Evolutionary conservation across 2,113 vertebrate species (phyloP).

Genomic region (Sterrhoptilus dennistouni): DNA sequence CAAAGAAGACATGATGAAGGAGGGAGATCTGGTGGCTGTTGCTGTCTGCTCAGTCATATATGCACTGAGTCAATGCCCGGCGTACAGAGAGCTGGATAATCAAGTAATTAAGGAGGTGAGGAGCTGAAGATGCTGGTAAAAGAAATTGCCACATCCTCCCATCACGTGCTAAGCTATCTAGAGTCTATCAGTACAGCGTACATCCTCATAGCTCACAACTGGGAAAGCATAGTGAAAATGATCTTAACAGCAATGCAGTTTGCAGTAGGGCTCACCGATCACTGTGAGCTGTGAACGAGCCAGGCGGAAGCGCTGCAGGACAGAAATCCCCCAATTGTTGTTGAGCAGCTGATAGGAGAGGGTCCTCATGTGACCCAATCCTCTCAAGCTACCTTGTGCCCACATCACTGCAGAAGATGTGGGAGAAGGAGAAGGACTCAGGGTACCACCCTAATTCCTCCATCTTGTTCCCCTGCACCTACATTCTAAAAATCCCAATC

Average conservation of each 20-base stretch:
- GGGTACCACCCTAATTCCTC: too few species aligned
- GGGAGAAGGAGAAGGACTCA: too few species aligned
- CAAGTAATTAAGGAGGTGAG: background rate
- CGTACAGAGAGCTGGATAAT: background rate
- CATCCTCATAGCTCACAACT: background rate
- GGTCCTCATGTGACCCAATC: too few species aligned
- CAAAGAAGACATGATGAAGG: background rate
- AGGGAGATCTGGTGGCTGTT: background rate
- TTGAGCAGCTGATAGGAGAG: background rate
- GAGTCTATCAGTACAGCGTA: background rate
- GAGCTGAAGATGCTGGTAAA: background rate
- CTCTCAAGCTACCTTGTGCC: too few species aligned
- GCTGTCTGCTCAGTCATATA: too few species aligned
- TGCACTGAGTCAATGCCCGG: fast-evolving
- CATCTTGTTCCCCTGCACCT: too few species aligned
- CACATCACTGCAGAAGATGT: too few species aligned
- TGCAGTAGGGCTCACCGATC: background rate
- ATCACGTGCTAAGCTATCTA: background rate
- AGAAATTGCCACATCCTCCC: background rate
- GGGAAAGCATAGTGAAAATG: background rate
- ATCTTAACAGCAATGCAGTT: fast-evolving
- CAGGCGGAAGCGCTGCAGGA: fast-evolving
- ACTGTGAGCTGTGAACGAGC: background rate
- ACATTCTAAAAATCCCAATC: too few species aligned
- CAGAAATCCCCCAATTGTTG: background rate